Base-by-base conservation (phyloP, 1,140 invertebrate species). In the Bombus sylvicola region DNA sequence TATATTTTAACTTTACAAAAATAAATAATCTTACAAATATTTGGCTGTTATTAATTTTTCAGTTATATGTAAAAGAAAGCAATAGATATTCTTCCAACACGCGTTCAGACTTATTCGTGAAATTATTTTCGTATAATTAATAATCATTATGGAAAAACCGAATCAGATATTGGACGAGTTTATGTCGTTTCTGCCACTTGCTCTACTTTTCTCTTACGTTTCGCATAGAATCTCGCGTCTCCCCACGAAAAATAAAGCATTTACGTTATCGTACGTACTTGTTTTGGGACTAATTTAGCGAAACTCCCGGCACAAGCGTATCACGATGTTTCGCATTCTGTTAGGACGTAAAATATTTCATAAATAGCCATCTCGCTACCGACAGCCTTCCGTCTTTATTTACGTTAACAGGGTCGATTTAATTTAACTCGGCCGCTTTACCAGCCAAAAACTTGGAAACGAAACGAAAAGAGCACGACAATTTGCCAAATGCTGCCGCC, bases 1-100 rank as follows among this genome's bases (percentile, higher is more conserved):
- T 86, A 80, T 64, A 88, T 88, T 82, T 37, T 2, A 15, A 59
- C n/a, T 62, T 9, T 25, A 28, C 22, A 12, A 22, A 53, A 22
- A 0, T 8, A 8, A 53, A 53, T 8, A 53, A 53, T 22, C 18
- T 0, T 53, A 53, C 18, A 6, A 53, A 53, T 22, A 6, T 53
- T 22, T 22, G 18, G 1, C 18, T 53, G 18, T 22, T 53, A 6
- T 22, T 22, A 53, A 53, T 22, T 22, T 22, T 8, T 53, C 47
- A 22, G 18, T 53, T 18, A 0, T 8, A 8, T 0, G 47, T 53
- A 8, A 53, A 18, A 47, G 15, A 47, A 18, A 47, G 47, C 47
- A 6, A 18, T 6, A 47, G 18, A 47, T 18, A 18, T 53, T 53
- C 47, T 22, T 53, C 15, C 47, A 53, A 53, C 47, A 0, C 5